Percentiles rank a stretch among this genome's conserved stretches.
phyloP scores from a whole-genome alignment of 2,113 vertebrate species.

The Myotis brandtii region DNA sequence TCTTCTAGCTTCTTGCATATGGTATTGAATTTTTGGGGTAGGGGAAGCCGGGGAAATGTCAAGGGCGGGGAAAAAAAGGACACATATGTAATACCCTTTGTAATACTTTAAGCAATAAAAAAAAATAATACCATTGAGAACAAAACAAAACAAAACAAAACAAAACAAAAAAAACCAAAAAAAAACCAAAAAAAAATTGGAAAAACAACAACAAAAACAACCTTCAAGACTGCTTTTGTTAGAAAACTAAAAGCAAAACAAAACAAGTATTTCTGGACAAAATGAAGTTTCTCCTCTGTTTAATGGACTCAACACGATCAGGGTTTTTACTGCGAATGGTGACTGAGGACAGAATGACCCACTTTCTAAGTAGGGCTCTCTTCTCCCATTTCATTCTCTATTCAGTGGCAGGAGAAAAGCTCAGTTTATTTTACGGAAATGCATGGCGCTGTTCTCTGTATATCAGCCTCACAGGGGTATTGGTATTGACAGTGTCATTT shows the following conservation, averaged over 20 bases:
- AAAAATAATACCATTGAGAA: too few relatives aligned
- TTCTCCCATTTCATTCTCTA: not conserved
- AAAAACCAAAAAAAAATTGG: too few relatives aligned
- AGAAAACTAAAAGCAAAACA: constrained; percentile 9
- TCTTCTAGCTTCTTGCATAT: too few relatives aligned
- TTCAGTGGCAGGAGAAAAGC: not conserved
- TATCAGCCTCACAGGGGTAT: not conserved
- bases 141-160: too few relatives aligned
- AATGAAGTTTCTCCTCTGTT: constrained; percentile 46
- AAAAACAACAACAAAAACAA: not conserved
- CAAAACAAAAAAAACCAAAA: too few relatives aligned
- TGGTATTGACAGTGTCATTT: not conserved
- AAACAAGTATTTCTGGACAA: not conserved
- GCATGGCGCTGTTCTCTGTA: not conserved
- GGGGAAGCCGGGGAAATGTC: too few relatives aligned
- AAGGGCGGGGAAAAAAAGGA: too few relatives aligned
- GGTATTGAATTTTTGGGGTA: too few relatives aligned
- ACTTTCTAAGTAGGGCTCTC: not conserved
- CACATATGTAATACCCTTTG: too few relatives aligned
- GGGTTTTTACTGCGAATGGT: not conserved
- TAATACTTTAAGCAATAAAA: too few relatives aligned
- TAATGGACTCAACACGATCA: not conserved
- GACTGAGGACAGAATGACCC: not conserved
- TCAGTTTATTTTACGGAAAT: not conserved
- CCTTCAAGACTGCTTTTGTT: not conserved